Evolutionary conservation across 2,113 vertebrate species (phyloP), one percentile per base, ranked within the genome.

Genomic region (Calidris pugnax): DNA sequence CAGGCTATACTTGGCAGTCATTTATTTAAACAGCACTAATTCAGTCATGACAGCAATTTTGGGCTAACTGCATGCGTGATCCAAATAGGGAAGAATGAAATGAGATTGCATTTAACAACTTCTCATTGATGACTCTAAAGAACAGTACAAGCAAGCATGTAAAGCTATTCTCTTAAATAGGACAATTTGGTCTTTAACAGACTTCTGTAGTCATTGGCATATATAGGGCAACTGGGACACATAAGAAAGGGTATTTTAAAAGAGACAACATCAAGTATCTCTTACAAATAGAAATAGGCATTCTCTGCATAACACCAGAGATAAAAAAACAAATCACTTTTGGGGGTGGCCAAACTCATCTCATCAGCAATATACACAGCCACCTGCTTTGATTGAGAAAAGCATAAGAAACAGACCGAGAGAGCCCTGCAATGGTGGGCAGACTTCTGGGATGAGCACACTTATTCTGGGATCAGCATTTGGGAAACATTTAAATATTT

Each of bases 401-500:
- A 47, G 26, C 4, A 0, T 12, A 32, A 62, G 17, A 45, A 23
- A 73, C 41, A 62, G 64, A 16, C 14, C 17, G 45, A 60, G 27
- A 56, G 3, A 1, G 11, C 27, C 6, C 37, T 53, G 23, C 23
- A 51, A 51, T 0, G 1, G 43, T 12, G 6, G 27, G 47, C 39
- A 91, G 64, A n/a, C 4, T 59, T 53, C 27, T 47, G n/a, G 18
- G 33, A 62, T 16, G 5, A 47, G 14, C 41, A 41, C 10, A 41
- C 39, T 41, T 12, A 41, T 41, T 41, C 39, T 24, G 64, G 73
- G 6, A 30, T 32, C 41, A 81, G 17, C 47, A 72, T 32, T 67
- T n/a, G 43, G 8, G 23, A 73, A 59, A 63, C 20, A 35, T 3
- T 60, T 37, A n/a, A 57, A 21, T 41, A 4, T 3, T 9, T 22